These are phyloP conservation scores for Melanocharis versteri DNA, from an alignment of 2,113 vertebrate species.

Conservation along the genomic window DNA sequence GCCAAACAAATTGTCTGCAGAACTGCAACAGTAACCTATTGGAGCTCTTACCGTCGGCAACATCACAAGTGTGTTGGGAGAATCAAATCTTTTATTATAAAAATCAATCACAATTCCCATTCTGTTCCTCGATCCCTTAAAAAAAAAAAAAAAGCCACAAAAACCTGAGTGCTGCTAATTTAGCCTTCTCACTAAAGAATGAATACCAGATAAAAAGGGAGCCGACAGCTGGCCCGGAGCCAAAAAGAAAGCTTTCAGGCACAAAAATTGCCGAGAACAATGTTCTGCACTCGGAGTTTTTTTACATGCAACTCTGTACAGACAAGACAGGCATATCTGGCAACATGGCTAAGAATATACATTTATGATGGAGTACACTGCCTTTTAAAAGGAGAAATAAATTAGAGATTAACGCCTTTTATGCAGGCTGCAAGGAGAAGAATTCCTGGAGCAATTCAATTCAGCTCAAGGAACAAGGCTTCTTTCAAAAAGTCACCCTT, in stretches of 20 bases:
- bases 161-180: conserved; percentile 66
- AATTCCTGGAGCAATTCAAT: conserved; percentile 65
- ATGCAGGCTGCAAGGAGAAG: conserved; percentile 28
- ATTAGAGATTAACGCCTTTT: conserved; percentile 53
- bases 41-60: conserved; percentile 18
- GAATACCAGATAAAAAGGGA: conserved; percentile 71
- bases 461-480: conserved; percentile 62
- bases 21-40: conserved; percentile 48
- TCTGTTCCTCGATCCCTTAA: conserved; percentile 31
- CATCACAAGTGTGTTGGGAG: conserved; percentile 35
- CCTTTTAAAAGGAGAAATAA: conserved; percentile 51
- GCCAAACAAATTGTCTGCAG: conserved; percentile 58
- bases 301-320: not conserved
- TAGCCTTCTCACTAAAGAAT: conserved; percentile 63
- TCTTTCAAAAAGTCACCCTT: conserved; percentile 70
- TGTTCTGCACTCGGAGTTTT: conserved; percentile 2
- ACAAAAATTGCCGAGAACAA: conserved; percentile 35
- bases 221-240: conserved; percentile 64
- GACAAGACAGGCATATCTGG: conserved; percentile 1
- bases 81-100: conserved; percentile 53
- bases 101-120: conserved; percentile 61
- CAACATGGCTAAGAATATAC: not conserved
- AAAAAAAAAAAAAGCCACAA: not conserved
- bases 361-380: conserved; percentile 9
- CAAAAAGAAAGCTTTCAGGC: conserved; percentile 64